Base-by-base conservation (phyloP, 1,140 invertebrate species). In the Battus philenor region DNA sequence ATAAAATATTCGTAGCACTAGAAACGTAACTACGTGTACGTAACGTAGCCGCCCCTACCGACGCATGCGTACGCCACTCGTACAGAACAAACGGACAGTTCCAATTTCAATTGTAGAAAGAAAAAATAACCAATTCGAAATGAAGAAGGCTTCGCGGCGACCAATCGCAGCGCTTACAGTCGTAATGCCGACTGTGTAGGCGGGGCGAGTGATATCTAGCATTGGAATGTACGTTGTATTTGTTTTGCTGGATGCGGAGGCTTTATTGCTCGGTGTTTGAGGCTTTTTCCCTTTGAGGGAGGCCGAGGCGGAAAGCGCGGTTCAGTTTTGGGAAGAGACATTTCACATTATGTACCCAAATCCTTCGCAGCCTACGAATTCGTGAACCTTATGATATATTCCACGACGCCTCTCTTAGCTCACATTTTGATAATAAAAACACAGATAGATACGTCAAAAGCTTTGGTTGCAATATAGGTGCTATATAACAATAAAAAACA, bases 41-140 rank as follows among this genome's bases (percentile, higher is more conserved):
- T 82, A 60, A 71, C 72, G 77, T 76, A 78, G 70, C 48, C 77
- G 65, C 77, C 73, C 76, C 62, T 68, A 33, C 27, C 18, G 30
- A 67, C 80, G 81, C 81, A 79, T 79, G 81, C 81, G 81, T 57
- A 55, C 41, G 24, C 32, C 68, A 78, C 50, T 70, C 53, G 60
- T 54, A 76, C 75, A 79, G 68, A 71, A 78, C 80, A 78, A 82
- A 82, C 75, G 64, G 61, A 82, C 76, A 81, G 68, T 82, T 72
- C 80, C 69, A 80, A 85, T 81, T 85, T 77, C 78, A 85, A 85
- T 85, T 71, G 74, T 79, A 85, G 74, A 85, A 85, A 85, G 74
- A 85, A 85, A 80, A 84, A 80, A 71, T 79, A 79, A 77, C 80
- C 78, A 81, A 85, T 81, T 85, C 80, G 59, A 82, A 82, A 73